phyloP scores from a whole-genome alignment of 2,113 vertebrate species.

The Agapornis roseicollis region DNA sequence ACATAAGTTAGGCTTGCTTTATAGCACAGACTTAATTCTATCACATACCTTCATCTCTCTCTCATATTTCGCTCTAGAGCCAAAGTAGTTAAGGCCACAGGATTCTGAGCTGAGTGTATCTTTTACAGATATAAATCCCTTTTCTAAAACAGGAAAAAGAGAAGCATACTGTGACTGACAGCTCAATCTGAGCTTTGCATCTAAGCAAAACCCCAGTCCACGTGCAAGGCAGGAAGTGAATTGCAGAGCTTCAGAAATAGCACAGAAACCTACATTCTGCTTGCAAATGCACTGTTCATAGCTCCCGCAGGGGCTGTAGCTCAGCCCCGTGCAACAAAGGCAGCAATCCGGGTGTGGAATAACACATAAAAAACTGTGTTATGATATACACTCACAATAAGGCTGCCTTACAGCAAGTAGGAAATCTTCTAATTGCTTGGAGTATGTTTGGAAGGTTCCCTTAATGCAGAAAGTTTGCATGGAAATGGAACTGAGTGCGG shows the following conservation, averaged over 20 bases:
- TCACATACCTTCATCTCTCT: neutral
- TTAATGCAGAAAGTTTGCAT: neutral
- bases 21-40: neutral
- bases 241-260: slow-evolving; percentile 45
- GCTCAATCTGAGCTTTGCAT: slow-evolving; percentile 36
- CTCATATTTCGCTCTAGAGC: neutral
- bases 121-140: neutral
- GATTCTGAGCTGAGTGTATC: neutral
- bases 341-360: neutral
- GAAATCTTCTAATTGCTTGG: neutral
- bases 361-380: neutral
- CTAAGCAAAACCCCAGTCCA: neutral
- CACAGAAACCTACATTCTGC: slow-evolving; percentile 22
- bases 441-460: neutral
- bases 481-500: neutral
- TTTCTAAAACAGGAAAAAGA: neutral
- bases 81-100: neutral
- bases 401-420: neutral
- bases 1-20: neutral
- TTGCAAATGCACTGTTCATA: neutral
- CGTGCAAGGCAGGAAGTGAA: neutral
- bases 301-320: neutral
- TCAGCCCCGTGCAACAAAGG: neutral
- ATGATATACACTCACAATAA: neutral
- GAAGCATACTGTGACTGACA: slow-evolving; percentile 36